A percentile compares a stretch with the other conserved stretches of the same genome.
Conservation (phyloP, 2,797 vertebrate genomes). For the Sebastes taczanowskii region DNA sequence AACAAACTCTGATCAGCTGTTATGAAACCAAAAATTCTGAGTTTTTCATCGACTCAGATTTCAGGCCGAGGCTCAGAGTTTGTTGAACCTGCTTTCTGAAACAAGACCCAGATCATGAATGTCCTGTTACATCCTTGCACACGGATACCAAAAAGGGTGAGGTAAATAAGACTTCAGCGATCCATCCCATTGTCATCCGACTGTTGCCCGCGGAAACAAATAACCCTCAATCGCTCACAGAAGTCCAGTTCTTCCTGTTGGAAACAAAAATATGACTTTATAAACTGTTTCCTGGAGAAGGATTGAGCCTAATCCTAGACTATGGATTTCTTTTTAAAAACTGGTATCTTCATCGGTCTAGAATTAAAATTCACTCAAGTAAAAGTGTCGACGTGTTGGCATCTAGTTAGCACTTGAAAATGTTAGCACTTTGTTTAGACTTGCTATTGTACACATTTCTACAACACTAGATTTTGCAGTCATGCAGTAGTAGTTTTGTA, state of each 20-base stretch:
- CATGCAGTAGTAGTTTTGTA: background rate
- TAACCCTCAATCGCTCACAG: conserved; percentile 82
- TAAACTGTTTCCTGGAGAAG: background rate
- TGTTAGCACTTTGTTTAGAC: background rate
- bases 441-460: background rate
- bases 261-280: conserved; percentile 5
- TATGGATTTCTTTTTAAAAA: background rate
- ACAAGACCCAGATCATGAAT: background rate
- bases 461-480: background rate
- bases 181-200: conserved; percentile 88
- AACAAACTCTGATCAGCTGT: no score
- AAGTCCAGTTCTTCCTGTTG: conserved; percentile 90
- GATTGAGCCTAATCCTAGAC: background rate
- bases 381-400: background rate
- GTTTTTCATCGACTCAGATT: no score
- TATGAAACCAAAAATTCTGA: no score
- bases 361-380: background rate
- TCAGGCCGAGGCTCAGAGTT: fast-evolving
- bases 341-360: background rate
- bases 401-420: background rate
- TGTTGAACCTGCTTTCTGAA: no score
- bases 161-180: conserved; percentile 76
- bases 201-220: conserved; percentile 81
- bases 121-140: conserved; percentile 16
- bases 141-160: background rate